These are phyloP conservation scores for Thymelicus sylvestris DNA, from an alignment of 2,888 invertebrate genomes.

Conservation along the genomic window DNA sequence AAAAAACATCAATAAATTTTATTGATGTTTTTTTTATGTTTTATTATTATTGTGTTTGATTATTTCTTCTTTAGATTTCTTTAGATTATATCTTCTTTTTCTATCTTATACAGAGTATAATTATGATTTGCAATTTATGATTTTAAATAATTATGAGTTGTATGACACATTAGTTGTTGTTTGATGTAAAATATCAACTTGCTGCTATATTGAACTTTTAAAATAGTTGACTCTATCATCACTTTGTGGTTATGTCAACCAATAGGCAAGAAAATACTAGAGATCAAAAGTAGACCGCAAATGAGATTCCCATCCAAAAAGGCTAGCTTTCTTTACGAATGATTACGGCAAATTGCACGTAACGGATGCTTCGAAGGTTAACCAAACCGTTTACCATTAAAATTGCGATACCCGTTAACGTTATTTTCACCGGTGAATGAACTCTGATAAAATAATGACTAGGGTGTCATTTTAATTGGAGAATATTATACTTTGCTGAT, in stretches of 20 bases:
- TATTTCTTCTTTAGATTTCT: too few species aligned
- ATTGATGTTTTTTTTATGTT: too few species aligned
- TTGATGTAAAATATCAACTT: background rate
- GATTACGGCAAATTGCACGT: constrained; percentile 75
- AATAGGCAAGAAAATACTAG: constrained; percentile 55
- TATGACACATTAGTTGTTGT: too few species aligned
- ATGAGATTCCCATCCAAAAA: constrained; percentile 69
- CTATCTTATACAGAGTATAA: too few species aligned
- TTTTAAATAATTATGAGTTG: too few species aligned
- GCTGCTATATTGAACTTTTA: background rate
- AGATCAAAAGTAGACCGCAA: constrained; percentile 76
- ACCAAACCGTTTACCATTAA: constrained; percentile 55
- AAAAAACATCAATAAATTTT: too few species aligned
- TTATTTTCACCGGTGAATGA: background rate
- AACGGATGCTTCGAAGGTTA: constrained; percentile 66
- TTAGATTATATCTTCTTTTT: too few species aligned
- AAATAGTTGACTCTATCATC: constrained; percentile 1
- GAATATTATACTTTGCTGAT: background rate
- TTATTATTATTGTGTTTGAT: too few species aligned
- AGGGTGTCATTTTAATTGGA: background rate
- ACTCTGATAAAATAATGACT: background rate
- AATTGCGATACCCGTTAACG: constrained; percentile 45
- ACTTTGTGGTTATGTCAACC: constrained; percentile 47
- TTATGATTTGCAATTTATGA: too few species aligned
- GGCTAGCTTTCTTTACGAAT: constrained; percentile 63